phyloP scores from a whole-genome alignment of 2,113 vertebrate species.

The Sturnus vulgaris region DNA sequence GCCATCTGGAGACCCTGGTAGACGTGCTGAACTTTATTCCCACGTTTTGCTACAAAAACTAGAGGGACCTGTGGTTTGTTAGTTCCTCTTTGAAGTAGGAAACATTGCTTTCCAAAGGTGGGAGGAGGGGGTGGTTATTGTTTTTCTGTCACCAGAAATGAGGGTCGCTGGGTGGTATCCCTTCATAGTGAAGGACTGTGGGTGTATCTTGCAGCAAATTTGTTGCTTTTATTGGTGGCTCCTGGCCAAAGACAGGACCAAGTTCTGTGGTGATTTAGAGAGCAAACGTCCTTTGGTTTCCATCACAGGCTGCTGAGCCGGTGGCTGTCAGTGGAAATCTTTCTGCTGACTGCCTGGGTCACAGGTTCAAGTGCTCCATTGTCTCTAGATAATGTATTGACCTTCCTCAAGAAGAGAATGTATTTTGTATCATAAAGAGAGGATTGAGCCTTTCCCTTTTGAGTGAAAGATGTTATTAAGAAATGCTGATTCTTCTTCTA shows the following conservation, averaged over 20 bases:
- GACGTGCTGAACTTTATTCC: neutral
- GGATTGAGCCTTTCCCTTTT: neutral
- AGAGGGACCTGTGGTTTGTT: conserved; percentile 3
- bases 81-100: conserved; percentile 62
- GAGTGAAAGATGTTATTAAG: neutral
- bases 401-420: conserved; percentile 14
- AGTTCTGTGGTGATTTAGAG: neutral
- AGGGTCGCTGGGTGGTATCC: conserved; percentile 14
- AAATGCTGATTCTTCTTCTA: neutral
- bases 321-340: neutral
- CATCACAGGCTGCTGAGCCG: neutral
- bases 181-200: conserved; percentile 62
- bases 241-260: neutral
- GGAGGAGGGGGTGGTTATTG: neutral
- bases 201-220: conserved; percentile 26
- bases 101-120: conserved; percentile 52
- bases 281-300: neutral
- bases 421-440: conserved; percentile 42
- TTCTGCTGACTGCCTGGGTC: neutral
- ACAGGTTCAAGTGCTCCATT: conserved; percentile 31
- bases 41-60: neutral
- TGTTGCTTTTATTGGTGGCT: conserved; percentile 25
- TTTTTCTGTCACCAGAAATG: conserved; percentile 52
- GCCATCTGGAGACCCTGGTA: conserved; percentile 88
- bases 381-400: neutral